These are phyloP conservation scores for Zaprionus ornatus DNA, from an alignment of 1,140 invertebrate species.

Conservation along the genomic window DNA sequence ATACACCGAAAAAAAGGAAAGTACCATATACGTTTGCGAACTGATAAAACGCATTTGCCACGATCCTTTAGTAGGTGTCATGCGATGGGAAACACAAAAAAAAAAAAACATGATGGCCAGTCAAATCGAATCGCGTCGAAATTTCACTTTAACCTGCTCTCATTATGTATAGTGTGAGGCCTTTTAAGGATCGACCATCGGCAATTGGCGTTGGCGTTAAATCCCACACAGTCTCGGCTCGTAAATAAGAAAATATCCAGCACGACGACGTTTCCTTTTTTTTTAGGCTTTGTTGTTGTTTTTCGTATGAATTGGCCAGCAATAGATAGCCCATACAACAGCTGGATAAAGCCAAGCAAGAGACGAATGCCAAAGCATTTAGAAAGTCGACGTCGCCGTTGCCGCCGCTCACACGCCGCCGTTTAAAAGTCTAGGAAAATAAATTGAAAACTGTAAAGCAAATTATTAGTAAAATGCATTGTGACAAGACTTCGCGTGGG, in stretches of 20 bases:
- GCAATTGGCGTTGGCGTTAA: slow-evolving; percentile 31
- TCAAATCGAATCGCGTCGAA: slow-evolving; percentile 64
- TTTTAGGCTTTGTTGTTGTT: neutral
- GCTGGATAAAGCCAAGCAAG: slow-evolving; percentile 22
- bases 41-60: slow-evolving; percentile 66
- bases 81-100: neutral
- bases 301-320: slow-evolving; percentile 56
- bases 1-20: slow-evolving; percentile 62
- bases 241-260: slow-evolving; percentile 52
- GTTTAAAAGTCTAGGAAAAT: slow-evolving; percentile 65
- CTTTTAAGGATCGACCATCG: slow-evolving; percentile 67
- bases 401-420: slow-evolving; percentile 31
- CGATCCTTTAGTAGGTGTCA: slow-evolving; percentile 8
- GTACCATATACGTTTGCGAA: slow-evolving; percentile 33
- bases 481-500: slow-evolving; percentile 78
- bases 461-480: slow-evolving; percentile 80
- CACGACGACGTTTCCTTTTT: slow-evolving; percentile 31
- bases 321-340: slow-evolving; percentile 68
- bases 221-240: slow-evolving; percentile 56
- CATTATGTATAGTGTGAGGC: slow-evolving; percentile 60
- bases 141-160: slow-evolving; percentile 53
- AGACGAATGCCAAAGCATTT: slow-evolving; percentile 62
- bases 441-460: slow-evolving; percentile 82
- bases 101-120: slow-evolving; percentile 27
- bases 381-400: slow-evolving; percentile 62